Evolutionary conservation across 2,113 vertebrate genomes (phyloP).

Genomic region (Calyptommatus sinebrachiatus): DNA sequence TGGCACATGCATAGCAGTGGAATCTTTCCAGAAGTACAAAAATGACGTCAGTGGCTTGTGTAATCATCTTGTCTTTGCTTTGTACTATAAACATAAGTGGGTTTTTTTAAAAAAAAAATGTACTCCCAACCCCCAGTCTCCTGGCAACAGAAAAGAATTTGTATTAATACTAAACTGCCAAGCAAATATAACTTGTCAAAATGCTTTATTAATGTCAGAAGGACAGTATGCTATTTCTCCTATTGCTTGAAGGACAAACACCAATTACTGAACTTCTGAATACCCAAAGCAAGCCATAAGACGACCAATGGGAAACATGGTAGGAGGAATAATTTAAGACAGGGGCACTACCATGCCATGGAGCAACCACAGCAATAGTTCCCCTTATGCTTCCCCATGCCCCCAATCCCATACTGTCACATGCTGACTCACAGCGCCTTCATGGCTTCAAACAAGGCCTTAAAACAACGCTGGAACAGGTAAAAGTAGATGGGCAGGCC

Average conservation of each 20-base stretch:
- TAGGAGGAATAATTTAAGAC: not conserved
- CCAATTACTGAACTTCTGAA: not conserved
- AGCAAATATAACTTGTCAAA: not conserved
- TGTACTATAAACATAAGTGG: constrained; percentile 15
- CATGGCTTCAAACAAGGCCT: no score
- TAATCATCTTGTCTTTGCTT: constrained; percentile 20
- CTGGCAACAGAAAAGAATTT: not conserved
- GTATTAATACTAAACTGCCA: not conserved
- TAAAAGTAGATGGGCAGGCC: no score
- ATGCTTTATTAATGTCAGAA: not conserved
- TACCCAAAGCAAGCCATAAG: not conserved
- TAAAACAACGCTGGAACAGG: no score
- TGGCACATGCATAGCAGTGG: constrained; percentile 41
- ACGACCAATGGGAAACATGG: not conserved
- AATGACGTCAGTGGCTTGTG: constrained; percentile 52
- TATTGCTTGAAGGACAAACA: rapidly evolving
- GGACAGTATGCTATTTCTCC: rapidly evolving
- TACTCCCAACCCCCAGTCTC: not conserved
- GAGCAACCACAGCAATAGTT: no score
- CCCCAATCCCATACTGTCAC: no score
- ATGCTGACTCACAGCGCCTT: no score
- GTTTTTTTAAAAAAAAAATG: rapidly evolving
- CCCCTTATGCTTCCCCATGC: no score
- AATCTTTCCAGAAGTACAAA: constrained; percentile 56
- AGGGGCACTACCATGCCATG: no score